phyloP scores from a whole-genome alignment of 37 sponge, comb jelly and placozoan species.

The Cliona cf. orientalis region DNA sequence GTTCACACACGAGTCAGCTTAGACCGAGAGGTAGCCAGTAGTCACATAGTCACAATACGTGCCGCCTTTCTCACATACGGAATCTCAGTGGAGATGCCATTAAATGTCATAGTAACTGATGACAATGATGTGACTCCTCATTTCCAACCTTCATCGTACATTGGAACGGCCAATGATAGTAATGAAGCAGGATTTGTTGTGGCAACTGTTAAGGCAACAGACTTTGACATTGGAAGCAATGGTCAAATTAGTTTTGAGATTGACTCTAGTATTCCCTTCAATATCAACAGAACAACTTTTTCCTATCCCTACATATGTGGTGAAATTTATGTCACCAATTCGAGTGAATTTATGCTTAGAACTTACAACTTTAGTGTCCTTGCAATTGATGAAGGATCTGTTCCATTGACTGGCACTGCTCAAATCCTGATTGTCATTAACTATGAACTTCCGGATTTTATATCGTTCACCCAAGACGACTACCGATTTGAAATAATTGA shows the following conservation, averaged over 20 bases:
- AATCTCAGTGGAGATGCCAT: not conserved
- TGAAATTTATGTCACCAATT: not conserved
- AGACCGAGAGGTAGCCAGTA: slow-evolving; percentile 26
- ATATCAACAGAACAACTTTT: not conserved
- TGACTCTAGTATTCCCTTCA: slow-evolving; percentile 1
- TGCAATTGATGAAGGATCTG: slow-evolving; percentile 17
- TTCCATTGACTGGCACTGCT: not conserved
- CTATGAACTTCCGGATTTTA: slow-evolving; percentile 20
- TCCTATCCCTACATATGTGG: not conserved
- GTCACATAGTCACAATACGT: not conserved
- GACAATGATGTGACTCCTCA: slow-evolving; percentile 48
- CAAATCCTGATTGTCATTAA: slow-evolving; percentile 7
- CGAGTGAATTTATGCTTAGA: not conserved
- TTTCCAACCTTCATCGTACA: slow-evolving; percentile 22
- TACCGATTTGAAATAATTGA: slow-evolving; percentile 26
- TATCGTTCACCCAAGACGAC: not conserved
- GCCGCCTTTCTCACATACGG: slow-evolving; percentile 13
- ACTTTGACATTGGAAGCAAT: slow-evolving; percentile 33
- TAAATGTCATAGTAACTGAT: slow-evolving; percentile 25
- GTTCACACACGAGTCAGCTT: no score
- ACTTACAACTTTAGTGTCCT: slow-evolving; percentile 7
- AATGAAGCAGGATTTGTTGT: not conserved
- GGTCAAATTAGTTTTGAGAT: slow-evolving; percentile 8
- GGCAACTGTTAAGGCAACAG: slow-evolving; percentile 22
- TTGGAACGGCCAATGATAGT: not conserved